A percentile compares a stretch with the other conserved stretches of the same genome.
These are phyloP conservation scores for Cotesia vestalis DNA, from an alignment of 1,140 invertebrate species.

Conservation along the genomic window DNA sequence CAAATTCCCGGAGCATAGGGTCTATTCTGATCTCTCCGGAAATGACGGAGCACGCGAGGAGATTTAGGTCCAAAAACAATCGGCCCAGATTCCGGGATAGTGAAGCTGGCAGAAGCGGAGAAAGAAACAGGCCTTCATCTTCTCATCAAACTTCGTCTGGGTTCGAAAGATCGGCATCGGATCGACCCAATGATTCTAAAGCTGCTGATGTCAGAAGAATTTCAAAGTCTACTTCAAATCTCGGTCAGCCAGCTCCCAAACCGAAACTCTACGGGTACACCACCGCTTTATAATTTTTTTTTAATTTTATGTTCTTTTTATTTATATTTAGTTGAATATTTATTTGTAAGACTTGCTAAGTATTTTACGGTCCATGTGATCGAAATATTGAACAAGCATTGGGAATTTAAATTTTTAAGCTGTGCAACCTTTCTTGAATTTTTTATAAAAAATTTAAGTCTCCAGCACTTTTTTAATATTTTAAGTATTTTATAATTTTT, in stretches of 20 bases:
- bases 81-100: constrained; percentile 29
- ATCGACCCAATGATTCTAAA: constrained; percentile 39
- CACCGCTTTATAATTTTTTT: constrained; percentile 32
- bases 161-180: constrained; percentile 53
- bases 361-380: too few relatives aligned
- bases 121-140: constrained; percentile 45
- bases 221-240: constrained; percentile 19
- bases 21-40: constrained; percentile 34
- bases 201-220: background rate
- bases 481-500: background rate
- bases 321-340: background rate
- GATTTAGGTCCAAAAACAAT: constrained; percentile 19
- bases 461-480: too few relatives aligned
- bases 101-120: constrained; percentile 34
- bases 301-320: constrained; percentile 5
- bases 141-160: constrained; percentile 52
- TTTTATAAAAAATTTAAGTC: too few relatives aligned
- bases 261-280: constrained; percentile 26
- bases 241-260: background rate
- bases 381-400: too few relatives aligned
- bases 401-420: too few relatives aligned
- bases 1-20: constrained; percentile 28
- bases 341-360: too few relatives aligned
- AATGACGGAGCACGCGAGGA: constrained; percentile 39
- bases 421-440: too few relatives aligned